phyloP scores from a whole-genome alignment of 1,140 invertebrate species.

The Ceratina calcarata region DNA sequence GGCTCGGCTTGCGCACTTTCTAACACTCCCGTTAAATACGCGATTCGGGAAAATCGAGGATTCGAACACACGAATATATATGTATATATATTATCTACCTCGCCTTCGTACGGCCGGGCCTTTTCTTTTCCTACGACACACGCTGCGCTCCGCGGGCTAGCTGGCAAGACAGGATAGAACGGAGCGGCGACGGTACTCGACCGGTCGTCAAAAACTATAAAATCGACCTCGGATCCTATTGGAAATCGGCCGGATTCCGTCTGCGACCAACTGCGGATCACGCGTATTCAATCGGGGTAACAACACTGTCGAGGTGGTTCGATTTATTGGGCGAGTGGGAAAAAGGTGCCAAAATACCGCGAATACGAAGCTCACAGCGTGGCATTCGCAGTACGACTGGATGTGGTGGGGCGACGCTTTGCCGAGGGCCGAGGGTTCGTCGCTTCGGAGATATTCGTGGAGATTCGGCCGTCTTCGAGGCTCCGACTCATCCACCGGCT shows the following conservation, averaged over 20 bases:
- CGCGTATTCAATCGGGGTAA: not conserved
- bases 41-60: constrained; percentile 26
- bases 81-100: too few relatives aligned
- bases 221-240: too few relatives aligned
- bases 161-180: not conserved
- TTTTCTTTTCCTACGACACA: constrained; percentile 5
- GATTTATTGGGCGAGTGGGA: constrained; percentile 12
- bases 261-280: not conserved
- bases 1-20: constrained; percentile 3
- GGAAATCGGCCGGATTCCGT: not conserved
- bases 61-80: too few relatives aligned
- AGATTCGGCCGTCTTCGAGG: constrained; percentile 55
- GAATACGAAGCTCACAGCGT: constrained; percentile 61
- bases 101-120: not conserved
- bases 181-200: constrained; percentile 8
- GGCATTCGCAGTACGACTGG: constrained; percentile 75
- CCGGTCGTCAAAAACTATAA: not conserved
- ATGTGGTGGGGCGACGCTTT: constrained; percentile 68
- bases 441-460: constrained; percentile 64
- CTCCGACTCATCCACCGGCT: constrained; percentile 51
- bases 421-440: constrained; percentile 69
- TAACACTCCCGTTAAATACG: constrained; percentile 7
- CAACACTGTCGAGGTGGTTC: constrained; percentile 24
- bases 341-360: constrained; percentile 38
- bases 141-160: not conserved